Base-by-base conservation (phyloP, 1,140 invertebrate genomes). In the Pseudomyrmex flavicornis region DNA sequence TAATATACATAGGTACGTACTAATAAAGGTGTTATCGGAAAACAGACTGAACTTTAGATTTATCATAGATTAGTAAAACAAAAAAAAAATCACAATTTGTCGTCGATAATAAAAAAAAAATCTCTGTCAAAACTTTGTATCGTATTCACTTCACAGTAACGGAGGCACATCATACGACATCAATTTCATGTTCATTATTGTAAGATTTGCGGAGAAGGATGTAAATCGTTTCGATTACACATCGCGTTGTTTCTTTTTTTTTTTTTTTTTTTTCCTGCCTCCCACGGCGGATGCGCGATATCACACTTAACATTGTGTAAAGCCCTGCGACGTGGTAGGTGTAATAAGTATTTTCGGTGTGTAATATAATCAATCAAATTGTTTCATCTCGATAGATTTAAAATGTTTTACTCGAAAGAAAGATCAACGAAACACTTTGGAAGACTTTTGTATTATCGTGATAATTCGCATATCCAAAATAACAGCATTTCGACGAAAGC, bases 11-110 rank as follows among this genome's bases (percentile, higher is more conserved):
- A 35, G 5, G 35, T 35, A 35, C 35, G 35, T 35, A 35, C 13
- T 65, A 84, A 80, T 61, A 54, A 17, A 82, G 44, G 65, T 63
- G 74, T 82, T 85, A 88, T 82, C 83, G 26, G 26, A 70, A 76
- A 83, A 73, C 86, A 88, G 87, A 88, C 87, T 88, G 87, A 88
- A 83, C 66, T 80, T 59, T 88, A 88, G 74, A 50, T 58, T 83
- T 88, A 87, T 87, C 83, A 83, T 87, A 86, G 56, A 74, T 56
- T 58, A 74, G 58, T 44, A 26, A 26, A 26, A 26, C 2, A 26
- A 26, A 26, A 26, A 26, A 72, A 63, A 63, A 63, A 65, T 76
- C 62, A 63, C 10, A 58, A 61, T 68, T 75, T 74, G 79, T 76
- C 48, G 22, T 63, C 52, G 52, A 26, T 26, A 26, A 26, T 3